phyloP scores from a whole-genome alignment of 2,888 invertebrate genomes.

The Microchrysa polita region DNA sequence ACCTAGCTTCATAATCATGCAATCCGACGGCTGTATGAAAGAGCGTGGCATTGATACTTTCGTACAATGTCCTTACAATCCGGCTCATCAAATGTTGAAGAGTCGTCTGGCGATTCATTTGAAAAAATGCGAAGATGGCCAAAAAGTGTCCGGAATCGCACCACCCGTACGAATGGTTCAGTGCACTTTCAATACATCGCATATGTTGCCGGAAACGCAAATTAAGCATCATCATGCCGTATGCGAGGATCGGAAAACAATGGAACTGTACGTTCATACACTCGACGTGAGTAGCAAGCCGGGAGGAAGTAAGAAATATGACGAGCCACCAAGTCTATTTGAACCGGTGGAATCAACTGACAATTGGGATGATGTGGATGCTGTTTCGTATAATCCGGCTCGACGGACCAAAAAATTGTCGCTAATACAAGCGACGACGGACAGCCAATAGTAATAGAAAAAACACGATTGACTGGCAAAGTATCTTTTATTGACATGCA shows the following conservation, averaged over 20 bases:
- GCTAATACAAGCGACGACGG: no score
- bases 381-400: constrained; percentile 20
- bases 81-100: constrained; percentile 8
- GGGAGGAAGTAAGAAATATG: no score
- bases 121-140: constrained; percentile 6
- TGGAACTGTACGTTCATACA: constrained; percentile 25
- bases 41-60: constrained; percentile 16
- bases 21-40: constrained; percentile 8
- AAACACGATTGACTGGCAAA: no score
- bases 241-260: constrained; percentile 12
- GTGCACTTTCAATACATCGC: constrained; percentile 32
- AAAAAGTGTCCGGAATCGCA: neutral
- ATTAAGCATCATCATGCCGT: constrained; percentile 17
- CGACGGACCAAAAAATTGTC: no score
- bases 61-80: constrained; percentile 28
- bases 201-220: constrained; percentile 25
- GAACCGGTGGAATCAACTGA: constrained; percentile 12
- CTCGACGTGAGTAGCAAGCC: neutral
- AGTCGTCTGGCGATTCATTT: constrained; percentile 12
- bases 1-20: no score
- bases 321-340: constrained; percentile 9
- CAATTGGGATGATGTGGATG: constrained; percentile 19
- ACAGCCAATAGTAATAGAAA: no score
- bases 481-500: no score
- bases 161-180: neutral